phyloP scores from a whole-genome alignment of 1,140 invertebrate species.

The Stenopsyche tienmushanensis region DNA sequence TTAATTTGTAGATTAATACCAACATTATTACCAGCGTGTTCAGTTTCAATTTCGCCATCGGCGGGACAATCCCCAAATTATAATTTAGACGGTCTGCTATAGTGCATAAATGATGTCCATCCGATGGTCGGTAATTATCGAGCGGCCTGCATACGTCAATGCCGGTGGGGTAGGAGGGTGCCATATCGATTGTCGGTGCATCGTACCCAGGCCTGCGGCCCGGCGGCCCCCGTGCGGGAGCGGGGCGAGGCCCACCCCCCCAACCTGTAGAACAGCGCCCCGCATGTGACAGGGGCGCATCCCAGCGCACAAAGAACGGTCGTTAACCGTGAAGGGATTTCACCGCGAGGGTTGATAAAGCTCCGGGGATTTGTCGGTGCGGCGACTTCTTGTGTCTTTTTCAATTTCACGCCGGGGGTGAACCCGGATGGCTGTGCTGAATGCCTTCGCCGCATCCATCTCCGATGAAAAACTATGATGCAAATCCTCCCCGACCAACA shows the following conservation, averaged over 20 bases:
- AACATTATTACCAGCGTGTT: too few species aligned
- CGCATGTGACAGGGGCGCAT: slow-evolving; percentile 1
- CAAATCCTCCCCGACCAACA: too few species aligned
- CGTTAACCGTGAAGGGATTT: neutral
- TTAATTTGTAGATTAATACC: too few species aligned
- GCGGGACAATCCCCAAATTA: too few species aligned
- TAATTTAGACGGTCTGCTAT: too few species aligned
- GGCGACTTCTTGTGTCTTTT: slow-evolving; percentile 2
- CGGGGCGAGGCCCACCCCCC: neutral
- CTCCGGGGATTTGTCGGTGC: neutral
- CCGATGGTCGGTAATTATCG: neutral
- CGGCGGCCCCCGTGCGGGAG: neutral
- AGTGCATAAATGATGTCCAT: too few species aligned
- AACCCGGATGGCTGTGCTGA: too few species aligned
- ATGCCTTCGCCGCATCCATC: too few species aligned
- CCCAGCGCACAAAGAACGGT: neutral
- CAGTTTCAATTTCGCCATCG: too few species aligned
- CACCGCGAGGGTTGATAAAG: neutral
- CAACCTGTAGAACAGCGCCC: slow-evolving; percentile 8
- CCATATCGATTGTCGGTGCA: slow-evolving; percentile 18
- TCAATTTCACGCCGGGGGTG: neutral
- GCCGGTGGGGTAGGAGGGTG: slow-evolving; percentile 19
- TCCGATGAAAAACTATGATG: too few species aligned
- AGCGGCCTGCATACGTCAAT: slow-evolving; percentile 11
- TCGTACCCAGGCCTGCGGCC: neutral